A percentile compares a stretch with the other conserved stretches of the same genome.
Conservation (phyloP, 2,113 vertebrate species). For the Sterrhoptilus dennistouni region DNA sequence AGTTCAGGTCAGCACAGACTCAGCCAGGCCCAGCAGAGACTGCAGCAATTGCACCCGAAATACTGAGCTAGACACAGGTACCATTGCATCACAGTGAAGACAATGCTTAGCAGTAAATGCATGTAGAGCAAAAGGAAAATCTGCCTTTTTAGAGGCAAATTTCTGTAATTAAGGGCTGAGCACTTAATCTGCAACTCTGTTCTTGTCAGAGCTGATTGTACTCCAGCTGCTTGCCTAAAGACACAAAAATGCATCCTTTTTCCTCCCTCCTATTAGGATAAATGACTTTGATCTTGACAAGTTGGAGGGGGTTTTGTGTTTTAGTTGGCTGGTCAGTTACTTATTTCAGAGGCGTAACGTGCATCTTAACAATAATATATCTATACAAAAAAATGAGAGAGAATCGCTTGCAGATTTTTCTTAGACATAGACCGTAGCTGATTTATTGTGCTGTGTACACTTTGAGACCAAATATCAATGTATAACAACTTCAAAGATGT, state of each 20-base stretch:
- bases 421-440: not conserved
- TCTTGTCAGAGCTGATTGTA: not conserved
- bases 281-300: not conserved
- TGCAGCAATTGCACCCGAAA: not conserved
- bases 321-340: not conserved
- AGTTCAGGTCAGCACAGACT: too few relatives aligned
- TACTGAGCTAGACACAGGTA: fast-evolving
- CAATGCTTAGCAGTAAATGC: not conserved
- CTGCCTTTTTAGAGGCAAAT: not conserved
- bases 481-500: not conserved
- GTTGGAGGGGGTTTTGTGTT: not conserved
- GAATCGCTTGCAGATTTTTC: not conserved
- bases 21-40: not conserved
- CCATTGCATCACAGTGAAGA: not conserved
- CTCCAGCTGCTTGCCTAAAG: not conserved
- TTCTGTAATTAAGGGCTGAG: not conserved
- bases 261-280: not conserved
- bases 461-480: not conserved
- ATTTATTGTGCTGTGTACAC: not conserved
- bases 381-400: not conserved
- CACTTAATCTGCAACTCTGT: not conserved
- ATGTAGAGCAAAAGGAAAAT: not conserved
- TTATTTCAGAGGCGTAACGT: not conserved
- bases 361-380: not conserved
- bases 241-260: not conserved